phyloP scores from a whole-genome alignment of 2,113 vertebrate species.

The Corynorhinus townsendii region DNA sequence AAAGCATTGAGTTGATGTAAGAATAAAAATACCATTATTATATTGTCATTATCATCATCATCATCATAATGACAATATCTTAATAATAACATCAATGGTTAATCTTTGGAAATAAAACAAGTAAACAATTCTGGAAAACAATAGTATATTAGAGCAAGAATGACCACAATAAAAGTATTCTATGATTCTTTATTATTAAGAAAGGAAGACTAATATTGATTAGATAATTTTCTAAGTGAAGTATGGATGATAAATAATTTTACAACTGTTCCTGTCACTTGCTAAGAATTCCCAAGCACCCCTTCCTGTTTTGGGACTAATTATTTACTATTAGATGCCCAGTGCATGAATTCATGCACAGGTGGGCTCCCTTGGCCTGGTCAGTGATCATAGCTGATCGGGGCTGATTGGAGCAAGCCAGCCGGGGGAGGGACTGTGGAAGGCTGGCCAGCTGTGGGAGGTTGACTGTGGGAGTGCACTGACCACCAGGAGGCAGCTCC shows the following conservation, averaged over 20 bases:
- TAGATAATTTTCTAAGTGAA: not conserved
- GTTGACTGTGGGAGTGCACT: too few species aligned
- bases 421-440: too few species aligned
- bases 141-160: not conserved
- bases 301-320: too few species aligned
- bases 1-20: not conserved
- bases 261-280: not conserved
- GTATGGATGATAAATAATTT: not conserved
- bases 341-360: too few species aligned
- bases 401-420: too few species aligned
- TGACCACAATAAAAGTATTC: not conserved
- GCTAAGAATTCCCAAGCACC: not conserved
- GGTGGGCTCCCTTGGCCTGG: too few species aligned
- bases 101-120: not conserved
- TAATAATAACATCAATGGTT: not conserved
- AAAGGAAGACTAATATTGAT: not conserved
- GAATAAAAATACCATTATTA: not conserved
- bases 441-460: too few species aligned
- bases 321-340: not conserved
- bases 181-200: not conserved
- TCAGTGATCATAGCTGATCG: too few species aligned
- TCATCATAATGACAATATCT: not conserved
- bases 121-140: not conserved
- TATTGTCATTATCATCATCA: not conserved
- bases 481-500: too few species aligned